A percentile compares a stretch with the other conserved stretches of the same genome.
These are phyloP conservation scores for Poeciliopsis presidionis DNA, from an alignment of 2,797 vertebrate genomes.

Conservation along the genomic window DNA sequence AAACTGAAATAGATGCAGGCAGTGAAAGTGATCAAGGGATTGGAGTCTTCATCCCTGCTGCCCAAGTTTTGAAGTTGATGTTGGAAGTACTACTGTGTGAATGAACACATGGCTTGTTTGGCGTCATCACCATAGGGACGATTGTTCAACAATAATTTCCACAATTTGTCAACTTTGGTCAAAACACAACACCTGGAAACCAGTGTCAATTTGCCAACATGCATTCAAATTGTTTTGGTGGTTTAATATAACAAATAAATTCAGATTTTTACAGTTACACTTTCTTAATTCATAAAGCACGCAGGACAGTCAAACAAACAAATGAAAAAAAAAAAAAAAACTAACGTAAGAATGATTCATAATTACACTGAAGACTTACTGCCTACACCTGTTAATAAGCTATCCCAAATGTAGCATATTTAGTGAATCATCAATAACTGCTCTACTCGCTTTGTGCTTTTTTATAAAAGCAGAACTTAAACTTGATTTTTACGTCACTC, in stretches of 20 bases:
- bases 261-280: neutral
- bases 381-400: neutral
- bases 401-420: neutral
- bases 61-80: conserved; percentile 52
- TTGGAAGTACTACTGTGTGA: conserved; percentile 38
- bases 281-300: neutral
- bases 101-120: conserved; percentile 44
- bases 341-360: neutral
- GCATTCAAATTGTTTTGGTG: neutral
- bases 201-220: neutral
- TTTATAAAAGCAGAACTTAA: neutral
- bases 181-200: neutral
- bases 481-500: neutral
- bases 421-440: neutral
- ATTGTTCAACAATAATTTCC: conserved; percentile 24
- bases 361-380: neutral
- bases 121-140: conserved; percentile 42
- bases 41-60: conserved; percentile 47
- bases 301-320: neutral
- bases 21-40: conserved; percentile 40
- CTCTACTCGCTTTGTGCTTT: neutral
- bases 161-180: neutral
- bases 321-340: neutral
- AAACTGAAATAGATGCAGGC: conserved; percentile 42
- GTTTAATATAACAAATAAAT: neutral